Evolutionary conservation across 2,113 vertebrate species (phyloP).

Genomic region (Sciurus niger): DNA sequence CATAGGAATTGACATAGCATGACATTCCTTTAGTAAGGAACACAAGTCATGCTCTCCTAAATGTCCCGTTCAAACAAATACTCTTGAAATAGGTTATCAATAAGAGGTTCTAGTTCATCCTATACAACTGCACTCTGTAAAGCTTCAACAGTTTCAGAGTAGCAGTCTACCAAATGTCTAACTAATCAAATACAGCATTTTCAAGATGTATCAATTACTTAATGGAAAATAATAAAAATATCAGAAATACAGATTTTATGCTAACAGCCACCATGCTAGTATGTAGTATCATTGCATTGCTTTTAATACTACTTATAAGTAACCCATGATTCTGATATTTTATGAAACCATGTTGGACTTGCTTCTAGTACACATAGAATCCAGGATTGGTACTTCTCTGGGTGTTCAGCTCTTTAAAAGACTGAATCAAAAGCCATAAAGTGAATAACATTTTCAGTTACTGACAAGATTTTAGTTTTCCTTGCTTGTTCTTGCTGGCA

Average conservation of each 20-base stretch:
- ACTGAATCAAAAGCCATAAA: not conserved
- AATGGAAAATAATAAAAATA: not conserved
- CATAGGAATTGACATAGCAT: not conserved
- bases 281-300: not conserved
- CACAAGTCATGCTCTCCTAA: not conserved
- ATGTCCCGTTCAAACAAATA: not conserved
- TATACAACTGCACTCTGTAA: not conserved
- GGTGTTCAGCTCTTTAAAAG: not conserved
- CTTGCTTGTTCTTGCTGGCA: not conserved
- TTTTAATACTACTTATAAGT: not conserved
- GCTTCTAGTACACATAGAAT: not conserved
- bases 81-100: not conserved
- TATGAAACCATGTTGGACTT: not conserved
- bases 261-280: not conserved
- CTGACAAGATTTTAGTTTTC: not conserved
- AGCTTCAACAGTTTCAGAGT: not conserved
- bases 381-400: not conserved
- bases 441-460: not conserved
- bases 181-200: not conserved
- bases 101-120: not conserved
- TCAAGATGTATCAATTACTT: not conserved
- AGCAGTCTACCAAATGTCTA: not conserved
- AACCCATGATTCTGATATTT: not conserved
- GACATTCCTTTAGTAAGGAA: not conserved
- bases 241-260: slow-evolving; percentile 1